phyloP scores from a whole-genome alignment of 2,888 invertebrate species.

The Lysandra bellargus region DNA sequence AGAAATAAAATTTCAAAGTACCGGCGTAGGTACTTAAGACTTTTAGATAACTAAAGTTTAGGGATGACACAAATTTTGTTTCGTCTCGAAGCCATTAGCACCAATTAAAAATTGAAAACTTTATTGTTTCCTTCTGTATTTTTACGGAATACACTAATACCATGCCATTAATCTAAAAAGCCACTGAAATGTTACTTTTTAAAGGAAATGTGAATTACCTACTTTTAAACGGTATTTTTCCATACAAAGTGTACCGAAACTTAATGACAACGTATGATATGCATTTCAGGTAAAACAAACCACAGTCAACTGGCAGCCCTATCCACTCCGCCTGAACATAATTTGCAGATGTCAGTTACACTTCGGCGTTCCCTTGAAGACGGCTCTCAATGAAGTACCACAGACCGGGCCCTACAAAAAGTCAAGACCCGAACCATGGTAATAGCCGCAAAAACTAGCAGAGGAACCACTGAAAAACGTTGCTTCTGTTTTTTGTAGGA shows the following conservation, averaged over 20 bases:
- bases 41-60: conserved; percentile 26
- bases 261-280: not conserved
- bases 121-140: not conserved
- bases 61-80: conserved; percentile 16
- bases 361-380: conserved; percentile 39
- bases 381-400: conserved; percentile 19
- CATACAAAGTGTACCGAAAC: not conserved
- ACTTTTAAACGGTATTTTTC: not conserved
- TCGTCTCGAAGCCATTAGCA: not conserved
- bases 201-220: not conserved
- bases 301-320: conserved; percentile 1
- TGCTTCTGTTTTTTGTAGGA: conserved; percentile 21
- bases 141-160: not conserved
- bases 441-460: conserved; percentile 24
- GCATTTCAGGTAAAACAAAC: not conserved
- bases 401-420: conserved; percentile 13
- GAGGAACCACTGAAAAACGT: conserved; percentile 7
- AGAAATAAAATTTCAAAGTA: conserved; percentile 23
- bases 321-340: conserved; percentile 33
- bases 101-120: not conserved
- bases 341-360: conserved; percentile 40
- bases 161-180: not conserved
- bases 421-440: conserved; percentile 26
- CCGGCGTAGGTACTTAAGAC: conserved; percentile 26
- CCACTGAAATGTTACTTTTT: not conserved